phyloP scores from a whole-genome alignment of 2,888 invertebrate genomes.

The Caenorhabditis virilis region DNA sequence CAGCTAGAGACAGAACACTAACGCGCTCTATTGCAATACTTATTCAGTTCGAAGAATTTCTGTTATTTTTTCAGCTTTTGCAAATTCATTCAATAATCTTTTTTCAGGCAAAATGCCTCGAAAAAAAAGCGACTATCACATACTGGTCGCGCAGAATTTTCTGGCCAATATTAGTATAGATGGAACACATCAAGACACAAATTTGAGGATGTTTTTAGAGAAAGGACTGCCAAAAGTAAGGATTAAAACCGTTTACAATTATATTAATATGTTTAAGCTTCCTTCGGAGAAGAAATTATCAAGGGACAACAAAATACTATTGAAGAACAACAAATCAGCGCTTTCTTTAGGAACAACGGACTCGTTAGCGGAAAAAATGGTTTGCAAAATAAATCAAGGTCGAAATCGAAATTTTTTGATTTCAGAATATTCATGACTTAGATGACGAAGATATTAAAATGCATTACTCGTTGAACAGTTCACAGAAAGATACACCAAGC shows the following conservation, averaged over 20 bases:
- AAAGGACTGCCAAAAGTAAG: constrained; percentile 34
- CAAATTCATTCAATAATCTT: no score
- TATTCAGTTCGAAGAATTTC: no score
- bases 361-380: no score
- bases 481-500: not conserved
- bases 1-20: no score
- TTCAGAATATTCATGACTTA: constrained; percentile 12
- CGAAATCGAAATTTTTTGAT: not conserved
- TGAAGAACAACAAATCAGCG: constrained; percentile 17
- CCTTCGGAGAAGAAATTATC: constrained; percentile 23
- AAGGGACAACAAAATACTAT: constrained; percentile 11
- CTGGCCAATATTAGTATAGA: constrained; percentile 92
- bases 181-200: constrained; percentile 79
- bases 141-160: constrained; percentile 90
- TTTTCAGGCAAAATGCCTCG: constrained; percentile 27
- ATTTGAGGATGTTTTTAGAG: constrained; percentile 67
- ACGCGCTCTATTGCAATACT: no score
- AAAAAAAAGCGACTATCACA: constrained; percentile 63
- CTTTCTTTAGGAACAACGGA: constrained; percentile 21
- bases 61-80: no score
- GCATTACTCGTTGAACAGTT: not conserved
- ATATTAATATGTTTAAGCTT: constrained; percentile 9
- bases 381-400: not conserved
- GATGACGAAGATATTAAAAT: not conserved
- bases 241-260: not conserved